Evolutionary conservation across 2,888 invertebrate species (phyloP).

Genomic region (Eumacrocentrus americanus): DNA sequence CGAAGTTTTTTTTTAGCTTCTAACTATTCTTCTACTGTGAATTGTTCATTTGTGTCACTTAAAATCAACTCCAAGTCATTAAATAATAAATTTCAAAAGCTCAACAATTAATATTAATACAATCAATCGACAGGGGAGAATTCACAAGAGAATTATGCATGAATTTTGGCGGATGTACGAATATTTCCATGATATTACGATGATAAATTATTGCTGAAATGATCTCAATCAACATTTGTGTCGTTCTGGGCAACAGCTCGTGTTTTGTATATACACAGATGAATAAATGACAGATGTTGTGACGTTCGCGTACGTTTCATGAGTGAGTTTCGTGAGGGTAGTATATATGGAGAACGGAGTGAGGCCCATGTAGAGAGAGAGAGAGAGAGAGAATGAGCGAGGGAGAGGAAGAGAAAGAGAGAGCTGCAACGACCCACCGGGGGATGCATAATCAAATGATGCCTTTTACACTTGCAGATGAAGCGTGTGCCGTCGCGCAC

Average conservation of each 20-base stretch:
- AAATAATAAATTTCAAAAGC: too few species aligned
- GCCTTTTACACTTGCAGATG: slow-evolving; percentile 43
- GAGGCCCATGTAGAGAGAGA: neutral
- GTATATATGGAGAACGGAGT: slow-evolving; percentile 6
- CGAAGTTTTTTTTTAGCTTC: too few species aligned
- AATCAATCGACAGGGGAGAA: too few species aligned
- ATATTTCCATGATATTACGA: too few species aligned
- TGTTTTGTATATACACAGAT: neutral
- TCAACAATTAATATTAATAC: too few species aligned
- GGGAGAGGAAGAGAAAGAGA: neutral
- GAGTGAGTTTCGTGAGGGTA: too few species aligned
- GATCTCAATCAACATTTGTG: slow-evolving; percentile 3
- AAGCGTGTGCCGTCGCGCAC: slow-evolving; percentile 24
- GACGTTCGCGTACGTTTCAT: too few species aligned
- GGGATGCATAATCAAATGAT: slow-evolving; percentile 45
- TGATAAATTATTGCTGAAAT: neutral
- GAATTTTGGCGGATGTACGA: too few species aligned
- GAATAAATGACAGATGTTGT: slow-evolving; percentile 1
- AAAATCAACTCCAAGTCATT: too few species aligned
- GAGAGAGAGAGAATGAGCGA: slow-evolving; percentile 1
- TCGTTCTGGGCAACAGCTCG: neutral
- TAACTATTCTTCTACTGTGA: too few species aligned
- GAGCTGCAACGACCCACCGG: slow-evolving; percentile 5
- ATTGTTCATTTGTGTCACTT: too few species aligned
- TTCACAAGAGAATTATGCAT: too few species aligned